A percentile compares a stretch with the other conserved stretches of the same genome.
phyloP scores from a whole-genome alignment of 2,888 invertebrate species.

The Synanthedon myopaeformis region DNA sequence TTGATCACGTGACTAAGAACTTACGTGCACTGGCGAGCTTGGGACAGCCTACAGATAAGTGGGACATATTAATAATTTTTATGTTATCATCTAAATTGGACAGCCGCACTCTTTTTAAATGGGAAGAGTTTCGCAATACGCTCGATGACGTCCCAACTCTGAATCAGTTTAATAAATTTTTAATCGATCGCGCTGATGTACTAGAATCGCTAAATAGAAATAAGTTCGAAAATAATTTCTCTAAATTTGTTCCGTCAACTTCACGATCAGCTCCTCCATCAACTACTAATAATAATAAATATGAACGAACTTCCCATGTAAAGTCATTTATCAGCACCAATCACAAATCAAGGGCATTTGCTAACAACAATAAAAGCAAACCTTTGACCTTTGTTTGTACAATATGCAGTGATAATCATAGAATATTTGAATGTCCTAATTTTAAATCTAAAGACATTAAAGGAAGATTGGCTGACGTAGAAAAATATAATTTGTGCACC shows the following conservation, averaged over 20 bases:
- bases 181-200: conserved; percentile 3
- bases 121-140: conserved; percentile 6
- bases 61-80: conserved; percentile 8
- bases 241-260: no score
- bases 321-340: no score
- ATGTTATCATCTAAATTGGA: conserved; percentile 10
- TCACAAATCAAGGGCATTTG: background rate
- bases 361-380: background rate
- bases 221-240: background rate
- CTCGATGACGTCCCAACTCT: conserved; percentile 1
- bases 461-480: background rate
- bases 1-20: conserved; percentile 13
- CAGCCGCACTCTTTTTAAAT: conserved; percentile 5
- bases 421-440: conserved; percentile 4
- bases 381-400: background rate
- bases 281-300: no score
- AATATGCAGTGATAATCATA: conserved; percentile 3
- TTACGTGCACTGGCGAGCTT: conserved; percentile 11
- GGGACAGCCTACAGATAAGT: conserved; percentile 11
- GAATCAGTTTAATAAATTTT: conserved; percentile 3
- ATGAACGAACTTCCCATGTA: no score
- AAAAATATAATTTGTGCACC: conserved; percentile 2
- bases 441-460: conserved; percentile 2
- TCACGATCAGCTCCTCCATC: no score
- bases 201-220: conserved; percentile 2